These are phyloP conservation scores for Hypomecis punctinalis DNA, from an alignment of 2,888 invertebrate species.

Conservation along the genomic window DNA sequence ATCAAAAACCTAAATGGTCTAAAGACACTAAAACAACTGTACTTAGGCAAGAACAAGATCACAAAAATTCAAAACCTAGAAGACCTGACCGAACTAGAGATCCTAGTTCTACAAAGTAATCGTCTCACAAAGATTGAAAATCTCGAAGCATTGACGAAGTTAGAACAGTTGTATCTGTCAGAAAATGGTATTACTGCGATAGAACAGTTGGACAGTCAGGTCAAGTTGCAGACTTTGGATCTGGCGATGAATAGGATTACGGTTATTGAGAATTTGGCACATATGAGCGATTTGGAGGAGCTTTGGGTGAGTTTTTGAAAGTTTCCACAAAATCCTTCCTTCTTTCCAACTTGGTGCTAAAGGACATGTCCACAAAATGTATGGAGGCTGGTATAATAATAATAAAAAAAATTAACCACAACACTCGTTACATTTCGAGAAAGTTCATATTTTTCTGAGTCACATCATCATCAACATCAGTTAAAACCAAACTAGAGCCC, in stretches of 20 bases:
- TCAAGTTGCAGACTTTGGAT: conserved; percentile 93
- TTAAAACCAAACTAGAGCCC: too few species aligned
- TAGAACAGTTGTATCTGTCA: conserved; percentile 96
- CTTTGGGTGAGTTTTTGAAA: conserved; percentile 91
- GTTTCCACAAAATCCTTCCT: too few species aligned
- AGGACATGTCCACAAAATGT: too few species aligned
- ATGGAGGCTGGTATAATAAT: too few species aligned
- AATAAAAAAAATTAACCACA: too few species aligned
- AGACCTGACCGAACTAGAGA: conserved; percentile 88
- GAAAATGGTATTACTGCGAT: conserved; percentile 95
- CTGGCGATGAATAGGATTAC: conserved; percentile 94
- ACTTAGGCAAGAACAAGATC: conserved; percentile 98
- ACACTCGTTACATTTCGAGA: too few species aligned
- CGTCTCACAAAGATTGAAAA: conserved; percentile 95
- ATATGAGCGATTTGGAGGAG: conserved; percentile 93
- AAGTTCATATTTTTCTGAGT: too few species aligned
- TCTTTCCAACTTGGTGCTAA: too few species aligned
- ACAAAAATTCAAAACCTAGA: conserved; percentile 93
- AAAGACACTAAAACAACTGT: conserved; percentile 90
- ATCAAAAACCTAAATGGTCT: conserved; percentile 94
- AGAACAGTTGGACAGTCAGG: conserved; percentile 90
- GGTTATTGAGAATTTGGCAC: conserved; percentile 90
- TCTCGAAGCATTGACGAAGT: conserved; percentile 88
- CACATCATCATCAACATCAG: too few species aligned
- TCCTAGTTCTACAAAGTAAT: conserved; percentile 96